A percentile compares a stretch with the other conserved stretches of the same genome.
These are phyloP conservation scores for Bimastos eiseni DNA, from an alignment of 2,888 invertebrate genomes.

Conservation along the genomic window DNA sequence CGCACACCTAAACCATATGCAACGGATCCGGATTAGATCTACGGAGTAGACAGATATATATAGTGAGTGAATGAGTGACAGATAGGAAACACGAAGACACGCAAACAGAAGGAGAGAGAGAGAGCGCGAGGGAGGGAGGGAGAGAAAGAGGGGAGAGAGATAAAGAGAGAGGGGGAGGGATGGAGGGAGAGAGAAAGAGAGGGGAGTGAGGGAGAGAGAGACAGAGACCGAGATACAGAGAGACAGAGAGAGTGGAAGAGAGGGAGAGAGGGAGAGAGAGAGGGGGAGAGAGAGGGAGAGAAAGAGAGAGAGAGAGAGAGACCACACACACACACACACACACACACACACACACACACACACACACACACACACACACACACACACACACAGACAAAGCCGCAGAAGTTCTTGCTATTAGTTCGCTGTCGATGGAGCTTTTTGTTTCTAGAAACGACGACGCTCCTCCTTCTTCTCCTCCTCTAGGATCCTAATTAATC, in stretches of 20 bases:
- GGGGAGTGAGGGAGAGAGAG: no score
- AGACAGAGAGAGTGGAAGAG: not conserved
- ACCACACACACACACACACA: no score
- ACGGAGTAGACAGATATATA: not conserved
- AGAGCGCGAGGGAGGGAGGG: not conserved
- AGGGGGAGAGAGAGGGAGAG: no score
- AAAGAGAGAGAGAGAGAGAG: no score
- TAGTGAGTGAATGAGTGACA: not conserved
- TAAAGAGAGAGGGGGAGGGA: no score
- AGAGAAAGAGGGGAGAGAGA: not conserved
- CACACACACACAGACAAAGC: not conserved
- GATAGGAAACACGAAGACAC: not conserved
- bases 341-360: no score
- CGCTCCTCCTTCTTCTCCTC: not conserved
- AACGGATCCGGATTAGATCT: not conserved
- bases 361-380: no score
- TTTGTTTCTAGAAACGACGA: not conserved
- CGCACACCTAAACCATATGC: not conserved
- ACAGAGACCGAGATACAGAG: no score
- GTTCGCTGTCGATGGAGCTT: not conserved
- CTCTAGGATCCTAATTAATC: constrained; percentile 21
- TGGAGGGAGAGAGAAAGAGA: no score
- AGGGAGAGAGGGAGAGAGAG: no score
- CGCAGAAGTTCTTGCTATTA: not conserved
- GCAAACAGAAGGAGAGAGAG: not conserved